phyloP scores from a whole-genome alignment of 2,113 vertebrate species.

The Delphinapterus leucas region DNA sequence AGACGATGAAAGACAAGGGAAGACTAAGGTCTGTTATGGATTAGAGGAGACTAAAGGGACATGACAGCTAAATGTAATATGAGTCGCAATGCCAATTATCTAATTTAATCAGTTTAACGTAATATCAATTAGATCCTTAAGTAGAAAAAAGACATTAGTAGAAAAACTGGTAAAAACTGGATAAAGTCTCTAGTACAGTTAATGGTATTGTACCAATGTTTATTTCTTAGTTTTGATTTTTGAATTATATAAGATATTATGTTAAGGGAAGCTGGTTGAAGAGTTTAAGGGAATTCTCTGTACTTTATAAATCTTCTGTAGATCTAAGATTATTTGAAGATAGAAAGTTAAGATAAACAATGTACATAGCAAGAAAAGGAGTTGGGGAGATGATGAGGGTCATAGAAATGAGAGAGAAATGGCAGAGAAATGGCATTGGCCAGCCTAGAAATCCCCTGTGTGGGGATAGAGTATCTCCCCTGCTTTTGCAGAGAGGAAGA shows the following conservation, averaged over 20 bases:
- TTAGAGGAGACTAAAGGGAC: neutral
- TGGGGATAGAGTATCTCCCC: neutral
- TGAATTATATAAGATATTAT: neutral
- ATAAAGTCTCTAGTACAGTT: neutral
- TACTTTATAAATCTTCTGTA: neutral
- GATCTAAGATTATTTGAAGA: neutral
- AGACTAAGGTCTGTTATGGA: neutral
- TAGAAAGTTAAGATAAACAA: neutral
- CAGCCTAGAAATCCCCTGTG: neutral
- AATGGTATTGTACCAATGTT: neutral
- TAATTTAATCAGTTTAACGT: neutral
- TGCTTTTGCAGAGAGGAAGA: neutral
- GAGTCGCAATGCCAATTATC: neutral
- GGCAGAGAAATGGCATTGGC: neutral
- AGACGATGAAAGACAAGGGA: neutral
- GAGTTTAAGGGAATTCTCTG: neutral
- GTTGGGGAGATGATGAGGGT: neutral
- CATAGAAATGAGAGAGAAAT: neutral
- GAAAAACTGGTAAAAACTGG: neutral
- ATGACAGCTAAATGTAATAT: neutral
- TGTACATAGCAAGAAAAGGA: neutral
- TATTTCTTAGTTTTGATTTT: slow-evolving; percentile 16
- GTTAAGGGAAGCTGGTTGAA: neutral
- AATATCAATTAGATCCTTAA: neutral
- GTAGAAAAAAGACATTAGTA: neutral